These are phyloP conservation scores for Bambusicola thoracicus DNA, from an alignment of 2,113 vertebrate genomes.

Conservation along the genomic window DNA sequence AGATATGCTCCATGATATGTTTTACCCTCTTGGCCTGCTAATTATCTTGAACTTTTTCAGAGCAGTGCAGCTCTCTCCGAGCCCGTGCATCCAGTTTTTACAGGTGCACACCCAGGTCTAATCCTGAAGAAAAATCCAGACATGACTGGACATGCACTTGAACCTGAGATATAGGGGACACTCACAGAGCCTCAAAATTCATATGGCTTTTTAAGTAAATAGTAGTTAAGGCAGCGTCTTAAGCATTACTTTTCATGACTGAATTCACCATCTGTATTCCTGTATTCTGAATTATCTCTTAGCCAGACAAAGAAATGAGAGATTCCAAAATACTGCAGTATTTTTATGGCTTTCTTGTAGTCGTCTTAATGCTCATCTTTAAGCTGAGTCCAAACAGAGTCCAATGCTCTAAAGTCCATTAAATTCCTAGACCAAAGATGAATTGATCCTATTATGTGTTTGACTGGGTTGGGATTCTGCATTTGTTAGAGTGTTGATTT, in stretches of 20 bases:
- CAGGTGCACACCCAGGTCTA: not conserved
- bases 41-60: not conserved
- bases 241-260: not conserved
- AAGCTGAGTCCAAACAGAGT: not conserved
- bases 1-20: fast-evolving
- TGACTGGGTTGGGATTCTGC: not conserved
- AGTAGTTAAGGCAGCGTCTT: not conserved
- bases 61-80: not conserved
- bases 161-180: not conserved
- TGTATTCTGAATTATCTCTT: not conserved
- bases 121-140: not conserved
- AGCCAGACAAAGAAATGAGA: not conserved
- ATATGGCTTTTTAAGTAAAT: not conserved
- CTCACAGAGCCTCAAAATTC: not conserved
- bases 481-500: not conserved
- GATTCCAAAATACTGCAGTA: not conserved
- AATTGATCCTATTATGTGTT: not conserved
- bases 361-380: not conserved
- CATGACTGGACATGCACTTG: not conserved
- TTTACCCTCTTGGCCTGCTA: not conserved
- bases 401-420: not conserved
- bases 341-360: not conserved
- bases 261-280: not conserved
- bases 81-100: not conserved
- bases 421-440: not conserved